Percentiles rank a stretch among this genome's conserved stretches.
Evolutionary conservation across 2,113 vertebrate genomes (phyloP).

Genomic region (Corydoras sp.): DNA sequence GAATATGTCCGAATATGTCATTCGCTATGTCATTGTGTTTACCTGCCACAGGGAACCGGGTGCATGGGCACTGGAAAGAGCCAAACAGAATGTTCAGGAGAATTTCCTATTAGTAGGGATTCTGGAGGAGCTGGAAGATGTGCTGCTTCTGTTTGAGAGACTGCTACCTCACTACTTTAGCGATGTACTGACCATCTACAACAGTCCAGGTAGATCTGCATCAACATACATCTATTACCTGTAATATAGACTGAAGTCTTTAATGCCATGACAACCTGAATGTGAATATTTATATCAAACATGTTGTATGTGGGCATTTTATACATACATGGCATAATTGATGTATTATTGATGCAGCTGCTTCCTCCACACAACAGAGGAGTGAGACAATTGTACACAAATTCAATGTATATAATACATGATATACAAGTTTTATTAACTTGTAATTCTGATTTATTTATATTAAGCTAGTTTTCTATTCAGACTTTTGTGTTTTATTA

Average conservation of each 20-base stretch:
- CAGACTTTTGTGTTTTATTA: background rate
- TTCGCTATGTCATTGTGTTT: background rate
- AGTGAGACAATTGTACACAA: no score
- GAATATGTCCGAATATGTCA: background rate
- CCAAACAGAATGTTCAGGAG: slow-evolving; percentile 91
- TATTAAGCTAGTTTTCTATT: no score
- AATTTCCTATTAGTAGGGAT: slow-evolving; percentile 97
- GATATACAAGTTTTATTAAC: no score
- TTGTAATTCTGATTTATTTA: no score
- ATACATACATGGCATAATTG: no score
- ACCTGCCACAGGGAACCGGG: slow-evolving; percentile 81
- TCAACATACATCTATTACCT: background rate
- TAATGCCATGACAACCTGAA: no score
- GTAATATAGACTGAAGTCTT: no score
- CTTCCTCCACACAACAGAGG: no score
- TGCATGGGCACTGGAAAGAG: slow-evolving; percentile 90
- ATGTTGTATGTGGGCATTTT: no score
- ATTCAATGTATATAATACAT: no score
- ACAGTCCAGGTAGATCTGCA: slow-evolving; percentile 81
- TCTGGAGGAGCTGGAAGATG: slow-evolving; percentile 95
- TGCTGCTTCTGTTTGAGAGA: slow-evolving; percentile 93
- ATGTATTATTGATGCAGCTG: no score
- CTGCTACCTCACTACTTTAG: slow-evolving; percentile 98
- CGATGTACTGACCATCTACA: slow-evolving; percentile 91
- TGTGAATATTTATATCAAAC: no score